Evolutionary conservation across 2,888 invertebrate species (phyloP), one percentile per base, ranked within the genome.

Genomic region (Hoplodrina blanda): DNA sequence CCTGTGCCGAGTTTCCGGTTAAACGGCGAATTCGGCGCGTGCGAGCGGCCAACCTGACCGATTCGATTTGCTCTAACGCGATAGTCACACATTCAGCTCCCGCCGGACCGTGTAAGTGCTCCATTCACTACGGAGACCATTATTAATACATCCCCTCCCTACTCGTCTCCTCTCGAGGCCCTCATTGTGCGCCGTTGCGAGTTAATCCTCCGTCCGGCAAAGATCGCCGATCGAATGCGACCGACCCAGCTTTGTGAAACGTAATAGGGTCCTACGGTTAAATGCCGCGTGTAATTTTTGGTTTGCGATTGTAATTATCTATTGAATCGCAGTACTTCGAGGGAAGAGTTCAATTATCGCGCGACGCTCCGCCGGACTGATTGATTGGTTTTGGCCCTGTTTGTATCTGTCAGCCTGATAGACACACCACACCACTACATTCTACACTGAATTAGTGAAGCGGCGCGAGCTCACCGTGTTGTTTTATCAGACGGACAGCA

Each of bases 241-340:
- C 91, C 92, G 89, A 91, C 90, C 93, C 92, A 91, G 94, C 93
- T 93, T 93, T 93, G 92, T 92, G 91, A 90, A 91, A 91, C 91
- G 91, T 93, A 94, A 94, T 93, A 92, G 93, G 94, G 93, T 93
- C 93, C 92, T 90, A 91, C 91, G 84, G 92, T 93, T 94, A 92
- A 95, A 95, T 93, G 93, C 92, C 87, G 93, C 94, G 90, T 94
- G 94, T 95, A 94, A 95, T 95, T 94, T 94, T 95, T 93, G 95
- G 95, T 95, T 95, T 94, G 95, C 94, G 90, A 93, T 94, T 94
- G 94, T 93, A 95, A 95, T 95, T 95, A 94, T 95, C 91, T 94
- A 93, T 93, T 91, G 93, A 93, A 93, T 93, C 88, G 91, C 89
- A 82, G 87, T 89, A 87, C 89, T 92, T 87, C 88, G 87, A 89